Percentiles rank a stretch among this genome's conserved stretches.
Conservation (phyloP, 2,113 vertebrate genomes). For the Martes martes region DNA sequence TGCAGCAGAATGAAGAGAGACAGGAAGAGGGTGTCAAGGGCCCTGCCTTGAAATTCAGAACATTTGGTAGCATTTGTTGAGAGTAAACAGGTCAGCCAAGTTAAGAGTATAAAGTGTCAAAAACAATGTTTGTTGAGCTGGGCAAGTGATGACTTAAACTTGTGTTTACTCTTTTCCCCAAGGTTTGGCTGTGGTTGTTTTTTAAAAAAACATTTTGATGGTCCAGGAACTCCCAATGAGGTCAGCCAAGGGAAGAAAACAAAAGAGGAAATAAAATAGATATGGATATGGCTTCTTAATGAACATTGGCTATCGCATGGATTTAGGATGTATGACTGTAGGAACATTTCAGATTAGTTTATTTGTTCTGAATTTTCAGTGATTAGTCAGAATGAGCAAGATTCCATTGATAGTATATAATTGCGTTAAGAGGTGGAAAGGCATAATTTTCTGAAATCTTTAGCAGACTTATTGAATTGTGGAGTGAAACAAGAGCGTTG, state of each 20-base stretch:
- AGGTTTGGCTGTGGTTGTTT: background rate
- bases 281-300: background rate
- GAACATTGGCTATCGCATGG: background rate
- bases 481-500: background rate
- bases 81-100: conserved; percentile 14
- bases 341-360: background rate
- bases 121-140: background rate
- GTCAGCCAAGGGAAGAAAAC: background rate
- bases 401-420: background rate
- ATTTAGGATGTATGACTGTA: background rate
- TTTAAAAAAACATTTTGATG: conserved; percentile 45
- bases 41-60: background rate
- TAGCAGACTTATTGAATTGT: background rate
- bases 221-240: background rate
- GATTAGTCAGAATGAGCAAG: conserved; percentile 19
- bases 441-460: background rate
- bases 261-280: background rate
- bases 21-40: background rate
- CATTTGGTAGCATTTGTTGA: conserved; percentile 5
- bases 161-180: conserved; percentile 8
- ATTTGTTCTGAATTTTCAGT: conserved; percentile 1
- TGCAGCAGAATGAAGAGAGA: background rate
- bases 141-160: background rate
- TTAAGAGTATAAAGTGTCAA: background rate
- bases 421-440: background rate